Conservation (phyloP, 2,113 vertebrate species). For the Mixornis gularis region DNA sequence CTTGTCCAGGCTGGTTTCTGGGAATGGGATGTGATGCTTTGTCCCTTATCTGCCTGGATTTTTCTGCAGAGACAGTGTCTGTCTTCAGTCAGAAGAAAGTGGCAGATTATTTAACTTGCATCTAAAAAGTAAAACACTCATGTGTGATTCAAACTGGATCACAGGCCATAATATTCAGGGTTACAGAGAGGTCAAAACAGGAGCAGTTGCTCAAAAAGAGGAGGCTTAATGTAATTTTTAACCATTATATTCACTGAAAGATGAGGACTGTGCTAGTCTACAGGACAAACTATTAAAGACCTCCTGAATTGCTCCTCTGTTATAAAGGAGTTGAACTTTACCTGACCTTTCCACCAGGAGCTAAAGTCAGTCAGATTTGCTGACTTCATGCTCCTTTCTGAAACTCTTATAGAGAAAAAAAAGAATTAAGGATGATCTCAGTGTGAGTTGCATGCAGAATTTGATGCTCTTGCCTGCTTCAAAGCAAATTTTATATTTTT, state of each 20-base stretch:
- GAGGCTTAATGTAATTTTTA: constrained; percentile 34
- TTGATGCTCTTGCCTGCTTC: not conserved
- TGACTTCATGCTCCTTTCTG: not conserved
- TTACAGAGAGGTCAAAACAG: not conserved
- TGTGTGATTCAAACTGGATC: constrained; percentile 9
- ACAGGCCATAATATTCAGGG: not conserved
- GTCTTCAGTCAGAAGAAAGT: constrained; percentile 28
- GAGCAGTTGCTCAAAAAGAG: not conserved
- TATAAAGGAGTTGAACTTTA: constrained; percentile 42
- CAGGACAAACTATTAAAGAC: not conserved
- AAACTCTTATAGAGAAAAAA: not conserved
- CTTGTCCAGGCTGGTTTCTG: constrained; percentile 28
- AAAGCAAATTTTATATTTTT: not conserved
- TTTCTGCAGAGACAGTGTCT: not conserved
- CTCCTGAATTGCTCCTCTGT: not conserved
- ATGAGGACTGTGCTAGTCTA: not conserved
- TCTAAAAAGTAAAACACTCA: not conserved
- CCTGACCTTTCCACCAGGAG: constrained; percentile 32
- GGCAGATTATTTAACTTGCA: not conserved
- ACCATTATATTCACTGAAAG: constrained; percentile 1
- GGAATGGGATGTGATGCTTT: not conserved
- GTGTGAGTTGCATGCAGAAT: not conserved
- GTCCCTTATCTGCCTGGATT: constrained; percentile 10
- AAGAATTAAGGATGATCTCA: constrained; percentile 23
- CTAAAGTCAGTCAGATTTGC: not conserved